Conservation (phyloP, 2,888 invertebrate genomes). For the Acleris literana region DNA sequence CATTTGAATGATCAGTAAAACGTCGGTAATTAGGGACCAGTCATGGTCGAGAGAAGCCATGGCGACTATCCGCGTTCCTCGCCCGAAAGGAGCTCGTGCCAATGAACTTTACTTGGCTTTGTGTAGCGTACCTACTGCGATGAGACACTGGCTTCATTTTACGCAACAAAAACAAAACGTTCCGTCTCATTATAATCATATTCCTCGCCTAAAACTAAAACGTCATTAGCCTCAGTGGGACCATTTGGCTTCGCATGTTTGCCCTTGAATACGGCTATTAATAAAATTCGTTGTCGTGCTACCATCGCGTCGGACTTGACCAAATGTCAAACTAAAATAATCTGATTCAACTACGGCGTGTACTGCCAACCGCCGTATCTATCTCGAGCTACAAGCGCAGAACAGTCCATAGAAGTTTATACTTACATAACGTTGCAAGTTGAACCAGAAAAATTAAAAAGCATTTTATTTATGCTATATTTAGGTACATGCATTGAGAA, state of each 20-base stretch:
- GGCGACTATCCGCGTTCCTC: conserved; percentile 55
- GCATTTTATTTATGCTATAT: not conserved
- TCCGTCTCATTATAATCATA: conserved; percentile 25
- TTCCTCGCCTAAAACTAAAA: conserved; percentile 23
- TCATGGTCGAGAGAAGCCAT: conserved; percentile 63
- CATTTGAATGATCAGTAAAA: conserved; percentile 46
- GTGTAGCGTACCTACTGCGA: conserved; percentile 44
- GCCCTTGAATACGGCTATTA: conserved; percentile 34
- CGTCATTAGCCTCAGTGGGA: conserved; percentile 26
- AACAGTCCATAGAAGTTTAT: too few relatives aligned
- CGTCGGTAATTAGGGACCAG: conserved; percentile 56
- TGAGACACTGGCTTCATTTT: conserved; percentile 59
- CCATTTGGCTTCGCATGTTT: conserved; percentile 31
- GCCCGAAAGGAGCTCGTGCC: conserved; percentile 64
- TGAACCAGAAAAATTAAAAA: too few relatives aligned
- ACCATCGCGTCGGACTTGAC: conserved; percentile 29
- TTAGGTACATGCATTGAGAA: not conserved
- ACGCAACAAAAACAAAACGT: conserved; percentile 53
- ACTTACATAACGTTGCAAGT: too few relatives aligned
- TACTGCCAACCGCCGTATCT: conserved; percentile 7
- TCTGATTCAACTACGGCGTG: conserved; percentile 17
- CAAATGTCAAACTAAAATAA: conserved; percentile 34
- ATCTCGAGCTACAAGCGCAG: not conserved
- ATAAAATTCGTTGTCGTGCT: conserved; percentile 32
- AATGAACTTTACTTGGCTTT: conserved; percentile 74